phyloP scores from a whole-genome alignment of 2,797 vertebrate species.

The Paguma larvata region DNA sequence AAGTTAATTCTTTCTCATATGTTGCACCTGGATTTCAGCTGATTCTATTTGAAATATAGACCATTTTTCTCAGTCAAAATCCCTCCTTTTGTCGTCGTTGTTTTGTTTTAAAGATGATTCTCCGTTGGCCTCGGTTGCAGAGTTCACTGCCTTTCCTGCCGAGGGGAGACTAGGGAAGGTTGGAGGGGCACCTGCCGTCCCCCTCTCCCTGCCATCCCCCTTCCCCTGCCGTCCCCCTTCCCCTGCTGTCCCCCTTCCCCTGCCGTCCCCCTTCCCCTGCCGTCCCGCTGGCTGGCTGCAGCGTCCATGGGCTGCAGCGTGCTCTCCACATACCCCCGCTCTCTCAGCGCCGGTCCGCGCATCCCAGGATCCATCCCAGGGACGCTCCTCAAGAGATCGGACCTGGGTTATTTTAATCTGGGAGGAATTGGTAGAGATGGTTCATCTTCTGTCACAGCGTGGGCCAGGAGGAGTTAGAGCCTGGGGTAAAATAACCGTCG shows the following conservation, averaged over 20 bases:
- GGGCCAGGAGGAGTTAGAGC: neutral
- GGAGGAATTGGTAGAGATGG: neutral
- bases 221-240: neutral
- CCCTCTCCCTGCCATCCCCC: neutral
- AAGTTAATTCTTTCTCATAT: neutral
- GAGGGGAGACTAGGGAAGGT: neutral
- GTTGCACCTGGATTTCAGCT: neutral
- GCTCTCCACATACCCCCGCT: neutral
- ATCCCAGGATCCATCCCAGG: too few species aligned
- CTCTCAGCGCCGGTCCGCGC: accelerated
- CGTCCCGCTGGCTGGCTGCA: neutral
- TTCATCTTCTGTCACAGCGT: neutral
- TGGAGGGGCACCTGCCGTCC: too few species aligned
- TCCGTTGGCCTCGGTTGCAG: neutral
- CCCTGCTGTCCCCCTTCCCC: too few species aligned
- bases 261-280: neutral
- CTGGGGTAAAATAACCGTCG: neutral
- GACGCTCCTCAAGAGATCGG: neutral
- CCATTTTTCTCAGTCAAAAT: neutral
- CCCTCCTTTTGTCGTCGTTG: too few species aligned
- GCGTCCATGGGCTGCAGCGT: neutral
- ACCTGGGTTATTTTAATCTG: neutral
- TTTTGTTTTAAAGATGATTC: neutral
- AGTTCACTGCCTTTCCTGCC: neutral
- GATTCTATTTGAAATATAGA: neutral